Conservation (phyloP, 2,888 invertebrate genomes). For the Cryptosula pallasiana region DNA sequence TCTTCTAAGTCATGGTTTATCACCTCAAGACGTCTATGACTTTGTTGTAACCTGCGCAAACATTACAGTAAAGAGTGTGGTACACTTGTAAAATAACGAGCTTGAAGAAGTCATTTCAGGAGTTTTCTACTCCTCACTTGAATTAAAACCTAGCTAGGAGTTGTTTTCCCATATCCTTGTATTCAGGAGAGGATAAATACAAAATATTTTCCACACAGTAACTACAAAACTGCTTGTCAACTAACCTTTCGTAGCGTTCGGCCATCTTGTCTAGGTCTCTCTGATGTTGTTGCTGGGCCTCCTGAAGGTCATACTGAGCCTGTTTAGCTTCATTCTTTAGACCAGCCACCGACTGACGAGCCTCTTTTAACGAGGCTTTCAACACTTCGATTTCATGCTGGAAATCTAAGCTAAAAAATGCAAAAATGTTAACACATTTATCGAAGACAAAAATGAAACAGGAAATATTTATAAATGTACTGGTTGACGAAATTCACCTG, state of each 20-base stretch:
- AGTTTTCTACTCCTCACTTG: too few relatives aligned
- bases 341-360: constrained; percentile 75
- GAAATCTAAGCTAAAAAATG: constrained; percentile 60
- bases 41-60: constrained; percentile 73
- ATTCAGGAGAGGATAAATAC: too few relatives aligned
- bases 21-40: constrained; percentile 86
- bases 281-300: constrained; percentile 67
- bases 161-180: too few relatives aligned
- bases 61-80: too few relatives aligned
- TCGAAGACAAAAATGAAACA: neutral
- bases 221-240: too few relatives aligned
- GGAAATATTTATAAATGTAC: neutral
- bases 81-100: too few relatives aligned
- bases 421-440: too few relatives aligned
- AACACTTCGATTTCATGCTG: constrained; percentile 82
- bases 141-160: too few relatives aligned
- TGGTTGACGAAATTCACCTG: constrained; percentile 21
- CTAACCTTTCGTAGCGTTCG: constrained; percentile 81
- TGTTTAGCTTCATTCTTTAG: constrained; percentile 81
- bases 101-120: too few relatives aligned
- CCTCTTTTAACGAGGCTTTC: constrained; percentile 73
- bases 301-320: constrained; percentile 65
- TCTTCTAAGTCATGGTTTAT: constrained; percentile 92
- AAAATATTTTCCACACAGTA: too few relatives aligned
- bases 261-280: constrained; percentile 82